Evolutionary conservation across 1,140 invertebrate genomes (phyloP).

Genomic region (Lasaia peninsularis): DNA sequence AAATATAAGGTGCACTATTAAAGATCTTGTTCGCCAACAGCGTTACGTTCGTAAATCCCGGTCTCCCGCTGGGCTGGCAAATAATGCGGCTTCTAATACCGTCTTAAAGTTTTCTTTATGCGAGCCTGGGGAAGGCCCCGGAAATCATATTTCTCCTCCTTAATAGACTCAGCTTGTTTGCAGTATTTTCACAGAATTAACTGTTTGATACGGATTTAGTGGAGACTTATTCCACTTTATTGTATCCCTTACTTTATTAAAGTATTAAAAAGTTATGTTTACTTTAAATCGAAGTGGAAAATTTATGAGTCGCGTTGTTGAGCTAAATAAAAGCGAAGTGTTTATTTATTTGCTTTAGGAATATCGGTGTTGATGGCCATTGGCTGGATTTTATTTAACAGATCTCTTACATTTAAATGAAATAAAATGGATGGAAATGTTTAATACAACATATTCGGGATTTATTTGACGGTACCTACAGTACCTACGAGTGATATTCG

Average conservation of each 20-base stretch:
- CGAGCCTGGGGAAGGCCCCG: slow-evolving; percentile 31
- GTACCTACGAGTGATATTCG: too few relatives aligned
- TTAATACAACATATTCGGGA: too few relatives aligned
- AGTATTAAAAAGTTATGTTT: not conserved
- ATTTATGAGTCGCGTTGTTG: not conserved
- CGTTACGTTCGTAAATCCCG: slow-evolving; percentile 19
- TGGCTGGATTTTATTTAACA: too few relatives aligned
- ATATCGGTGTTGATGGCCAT: too few relatives aligned
- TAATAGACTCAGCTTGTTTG: slow-evolving; percentile 38
- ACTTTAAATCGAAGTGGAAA: not conserved
- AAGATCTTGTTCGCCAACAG: slow-evolving; percentile 13
- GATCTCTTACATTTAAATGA: too few relatives aligned
- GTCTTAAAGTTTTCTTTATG: slow-evolving; percentile 55
- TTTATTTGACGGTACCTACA: too few relatives aligned
- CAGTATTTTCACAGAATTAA: slow-evolving; percentile 40
- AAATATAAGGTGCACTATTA: slow-evolving; percentile 14
- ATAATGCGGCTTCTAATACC: slow-evolving; percentile 36
- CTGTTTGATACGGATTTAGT: slow-evolving; percentile 11
- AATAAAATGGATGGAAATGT: too few relatives aligned
- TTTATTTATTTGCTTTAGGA: not conserved
- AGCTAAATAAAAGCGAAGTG: not conserved
- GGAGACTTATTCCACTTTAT: not conserved
- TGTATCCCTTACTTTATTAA: not conserved
- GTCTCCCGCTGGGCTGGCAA: slow-evolving; percentile 18
- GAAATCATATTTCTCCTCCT: slow-evolving; percentile 49